These are phyloP conservation scores for Sarcophaga peregrina DNA, from an alignment of 1,140 invertebrate species.

Conservation along the genomic window DNA sequence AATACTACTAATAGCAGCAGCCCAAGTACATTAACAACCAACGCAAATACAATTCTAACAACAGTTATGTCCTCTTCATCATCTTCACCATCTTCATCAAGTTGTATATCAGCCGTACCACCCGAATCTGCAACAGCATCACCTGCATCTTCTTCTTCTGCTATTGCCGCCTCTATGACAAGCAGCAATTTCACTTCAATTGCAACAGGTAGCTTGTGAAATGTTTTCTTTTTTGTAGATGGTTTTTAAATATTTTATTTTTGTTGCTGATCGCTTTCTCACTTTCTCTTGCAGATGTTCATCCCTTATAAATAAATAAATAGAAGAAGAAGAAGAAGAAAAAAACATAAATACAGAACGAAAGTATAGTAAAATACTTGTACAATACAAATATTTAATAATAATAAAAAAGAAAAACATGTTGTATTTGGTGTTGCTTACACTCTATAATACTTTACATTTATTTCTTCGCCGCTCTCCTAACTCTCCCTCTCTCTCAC, in stretches of 20 bases:
- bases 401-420: no score
- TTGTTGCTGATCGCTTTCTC: background rate
- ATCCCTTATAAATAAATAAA: background rate
- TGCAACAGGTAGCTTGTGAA: background rate
- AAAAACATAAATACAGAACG: no score
- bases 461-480: no score
- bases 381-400: no score
- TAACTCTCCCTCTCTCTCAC: no score
- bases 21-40: conserved; percentile 20
- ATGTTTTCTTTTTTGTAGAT: background rate
- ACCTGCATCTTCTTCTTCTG: background rate
- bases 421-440: no score
- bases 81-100: background rate
- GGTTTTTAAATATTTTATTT: background rate
- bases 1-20: background rate
- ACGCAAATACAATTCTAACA: background rate
- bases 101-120: background rate
- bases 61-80: background rate
- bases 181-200: no score
- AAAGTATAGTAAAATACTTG: no score
- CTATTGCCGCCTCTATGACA: no score
- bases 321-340: no score
- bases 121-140: no score
- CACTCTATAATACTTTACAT: no score
- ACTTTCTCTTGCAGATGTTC: background rate